A percentile compares a stretch with the other conserved stretches of the same genome.
These are phyloP conservation scores for Tenodera sinensis DNA, from an alignment of 2,888 invertebrate genomes.

Conservation along the genomic window DNA sequence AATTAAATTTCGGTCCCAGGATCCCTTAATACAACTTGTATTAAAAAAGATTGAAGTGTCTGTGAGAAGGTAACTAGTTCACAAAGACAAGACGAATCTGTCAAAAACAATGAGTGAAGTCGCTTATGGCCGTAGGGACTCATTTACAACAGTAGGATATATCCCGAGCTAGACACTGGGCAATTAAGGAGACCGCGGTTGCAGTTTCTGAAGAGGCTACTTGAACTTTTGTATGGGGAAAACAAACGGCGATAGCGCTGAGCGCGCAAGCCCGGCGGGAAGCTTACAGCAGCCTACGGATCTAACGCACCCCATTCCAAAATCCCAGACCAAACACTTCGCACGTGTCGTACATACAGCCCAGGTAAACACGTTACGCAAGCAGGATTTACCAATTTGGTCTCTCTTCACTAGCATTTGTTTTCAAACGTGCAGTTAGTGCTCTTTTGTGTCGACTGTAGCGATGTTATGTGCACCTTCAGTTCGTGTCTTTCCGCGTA, in stretches of 20 bases:
- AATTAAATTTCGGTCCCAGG: too few relatives aligned
- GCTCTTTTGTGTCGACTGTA: neutral
- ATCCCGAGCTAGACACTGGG: too few relatives aligned
- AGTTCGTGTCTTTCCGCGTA: neutral
- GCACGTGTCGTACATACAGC: neutral
- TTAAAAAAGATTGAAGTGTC: too few relatives aligned
- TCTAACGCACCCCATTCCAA: neutral
- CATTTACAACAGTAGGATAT: too few relatives aligned
- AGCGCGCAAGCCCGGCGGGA: neutral
- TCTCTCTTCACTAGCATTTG: neutral
- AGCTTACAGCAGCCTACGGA: neutral
- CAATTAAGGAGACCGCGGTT: neutral
- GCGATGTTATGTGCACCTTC: neutral
- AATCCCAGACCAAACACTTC: neutral
- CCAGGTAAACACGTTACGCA: neutral
- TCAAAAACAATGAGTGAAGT: too few relatives aligned
- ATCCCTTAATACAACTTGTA: too few relatives aligned
- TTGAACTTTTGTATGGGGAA: neutral
- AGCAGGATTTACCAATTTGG: neutral
- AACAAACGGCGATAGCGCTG: neutral
- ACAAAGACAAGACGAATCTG: too few relatives aligned
- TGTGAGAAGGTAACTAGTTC: too few relatives aligned
- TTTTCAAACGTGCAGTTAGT: neutral
- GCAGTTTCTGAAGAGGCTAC: neutral
- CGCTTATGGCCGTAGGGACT: too few relatives aligned